Conservation (phyloP, 2,113 vertebrate species). For the Cyanoliseus patagonus region DNA sequence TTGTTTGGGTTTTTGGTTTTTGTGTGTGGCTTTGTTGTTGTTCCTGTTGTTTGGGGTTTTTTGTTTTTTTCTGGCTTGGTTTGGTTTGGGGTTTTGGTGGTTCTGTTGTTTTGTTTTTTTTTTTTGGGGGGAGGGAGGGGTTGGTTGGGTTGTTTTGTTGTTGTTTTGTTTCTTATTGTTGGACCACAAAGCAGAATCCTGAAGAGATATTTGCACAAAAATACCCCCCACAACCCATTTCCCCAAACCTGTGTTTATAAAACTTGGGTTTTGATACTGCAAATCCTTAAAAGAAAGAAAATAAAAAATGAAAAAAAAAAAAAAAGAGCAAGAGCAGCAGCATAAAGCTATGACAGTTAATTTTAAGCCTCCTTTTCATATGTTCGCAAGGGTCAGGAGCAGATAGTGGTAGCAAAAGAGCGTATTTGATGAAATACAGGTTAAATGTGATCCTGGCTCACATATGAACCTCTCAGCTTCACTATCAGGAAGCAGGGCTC, state of each 20-base stretch:
- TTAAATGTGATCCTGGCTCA: background rate
- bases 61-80: too few relatives aligned
- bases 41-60: background rate
- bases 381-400: background rate
- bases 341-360: background rate
- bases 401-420: background rate
- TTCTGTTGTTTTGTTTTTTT: background rate
- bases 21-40: background rate
- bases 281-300: background rate
- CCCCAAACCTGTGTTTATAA: background rate
- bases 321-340: background rate
- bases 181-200: background rate
- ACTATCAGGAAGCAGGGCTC: background rate
- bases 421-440: background rate
- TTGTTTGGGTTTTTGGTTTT: background rate
- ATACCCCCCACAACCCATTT: accelerated
- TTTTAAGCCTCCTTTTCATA: background rate
- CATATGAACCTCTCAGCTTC: background rate
- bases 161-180: background rate
- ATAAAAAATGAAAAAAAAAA: background rate
- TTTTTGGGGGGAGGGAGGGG: too few relatives aligned
- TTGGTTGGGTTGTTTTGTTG: background rate
- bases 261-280: background rate
- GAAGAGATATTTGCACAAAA: background rate
- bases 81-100: too few relatives aligned